phyloP scores from a whole-genome alignment of 1,140 invertebrate species.

The Teleogryllus occipitalis region DNA sequence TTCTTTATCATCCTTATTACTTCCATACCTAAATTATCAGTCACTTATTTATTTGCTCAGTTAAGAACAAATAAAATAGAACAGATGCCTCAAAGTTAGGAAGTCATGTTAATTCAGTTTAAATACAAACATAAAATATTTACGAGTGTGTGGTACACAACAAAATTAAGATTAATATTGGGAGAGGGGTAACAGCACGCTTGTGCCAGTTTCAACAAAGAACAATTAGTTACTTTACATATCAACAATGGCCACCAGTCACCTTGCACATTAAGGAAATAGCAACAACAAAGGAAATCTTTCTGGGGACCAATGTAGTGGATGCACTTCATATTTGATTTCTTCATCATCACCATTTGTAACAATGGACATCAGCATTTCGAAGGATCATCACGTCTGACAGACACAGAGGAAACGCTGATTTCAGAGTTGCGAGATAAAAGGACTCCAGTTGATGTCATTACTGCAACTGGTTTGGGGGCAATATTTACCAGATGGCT shows the following conservation, averaged over 20 bases:
- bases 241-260: background rate
- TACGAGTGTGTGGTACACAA: no score
- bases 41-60: background rate
- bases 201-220: background rate
- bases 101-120: no score
- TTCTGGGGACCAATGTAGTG: no score
- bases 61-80: background rate
- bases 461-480: constrained; percentile 13
- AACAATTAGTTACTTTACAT: background rate
- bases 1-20: background rate
- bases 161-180: no score
- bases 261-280: background rate
- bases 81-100: no score
- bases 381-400: constrained; percentile 9
- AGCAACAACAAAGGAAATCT: no score
- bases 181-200: no score
- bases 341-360: background rate
- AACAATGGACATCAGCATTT: background rate
- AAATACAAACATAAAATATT: no score
- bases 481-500: background rate
- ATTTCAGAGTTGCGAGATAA: constrained; percentile 20
- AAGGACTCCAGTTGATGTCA: constrained; percentile 22
- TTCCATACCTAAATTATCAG: background rate
- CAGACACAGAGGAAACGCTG: constrained; percentile 15
- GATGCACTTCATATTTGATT: background rate